Conservation (phyloP, 2,797 vertebrate genomes). For the Danio aesculapii region DNA sequence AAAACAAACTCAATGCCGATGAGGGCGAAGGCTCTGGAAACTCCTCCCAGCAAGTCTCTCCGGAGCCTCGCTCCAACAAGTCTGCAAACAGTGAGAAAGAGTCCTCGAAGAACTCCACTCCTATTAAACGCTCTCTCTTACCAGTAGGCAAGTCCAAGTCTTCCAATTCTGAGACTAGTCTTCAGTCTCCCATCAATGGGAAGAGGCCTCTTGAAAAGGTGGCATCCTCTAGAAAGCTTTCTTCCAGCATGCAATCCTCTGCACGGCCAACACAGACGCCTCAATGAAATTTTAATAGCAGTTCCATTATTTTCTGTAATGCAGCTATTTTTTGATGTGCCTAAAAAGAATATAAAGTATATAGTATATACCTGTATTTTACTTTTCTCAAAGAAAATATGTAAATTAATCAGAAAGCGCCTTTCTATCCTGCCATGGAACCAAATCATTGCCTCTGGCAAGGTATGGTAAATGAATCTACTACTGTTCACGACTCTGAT, state of each 20-base stretch:
- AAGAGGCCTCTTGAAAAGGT: slow-evolving; percentile 86
- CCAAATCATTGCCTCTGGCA: slow-evolving; percentile 84
- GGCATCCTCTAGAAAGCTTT: slow-evolving; percentile 85
- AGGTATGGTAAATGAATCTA: slow-evolving; percentile 79
- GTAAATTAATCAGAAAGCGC: slow-evolving; percentile 87
- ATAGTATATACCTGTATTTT: slow-evolving; percentile 65
- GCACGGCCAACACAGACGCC: slow-evolving; percentile 89
- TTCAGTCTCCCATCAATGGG: slow-evolving; percentile 82
- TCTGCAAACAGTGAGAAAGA: slow-evolving; percentile 75
- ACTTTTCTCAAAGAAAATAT: slow-evolving; percentile 72
- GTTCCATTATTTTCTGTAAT: slow-evolving; percentile 78
- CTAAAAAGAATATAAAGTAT: slow-evolving; percentile 76
- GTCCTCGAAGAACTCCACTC: slow-evolving; percentile 80
- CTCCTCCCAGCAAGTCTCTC: slow-evolving; percentile 67
- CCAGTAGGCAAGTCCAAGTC: slow-evolving; percentile 91
- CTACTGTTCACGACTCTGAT: slow-evolving; percentile 79
- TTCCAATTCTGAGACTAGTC: slow-evolving; percentile 84
- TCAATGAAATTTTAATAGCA: slow-evolving; percentile 82
- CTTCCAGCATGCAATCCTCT: slow-evolving; percentile 90
- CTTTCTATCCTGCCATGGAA: slow-evolving; percentile 88
- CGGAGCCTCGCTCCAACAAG: slow-evolving; percentile 68
- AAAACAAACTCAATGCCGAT: slow-evolving; percentile 75
- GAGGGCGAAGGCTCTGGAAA: slow-evolving; percentile 61
- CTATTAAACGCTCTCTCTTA: slow-evolving; percentile 88
- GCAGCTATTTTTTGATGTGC: slow-evolving; percentile 90